Percentiles rank a stretch among this genome's conserved stretches.
Conservation (phyloP, 2,113 vertebrate species). For the Polypterus senegalus region DNA sequence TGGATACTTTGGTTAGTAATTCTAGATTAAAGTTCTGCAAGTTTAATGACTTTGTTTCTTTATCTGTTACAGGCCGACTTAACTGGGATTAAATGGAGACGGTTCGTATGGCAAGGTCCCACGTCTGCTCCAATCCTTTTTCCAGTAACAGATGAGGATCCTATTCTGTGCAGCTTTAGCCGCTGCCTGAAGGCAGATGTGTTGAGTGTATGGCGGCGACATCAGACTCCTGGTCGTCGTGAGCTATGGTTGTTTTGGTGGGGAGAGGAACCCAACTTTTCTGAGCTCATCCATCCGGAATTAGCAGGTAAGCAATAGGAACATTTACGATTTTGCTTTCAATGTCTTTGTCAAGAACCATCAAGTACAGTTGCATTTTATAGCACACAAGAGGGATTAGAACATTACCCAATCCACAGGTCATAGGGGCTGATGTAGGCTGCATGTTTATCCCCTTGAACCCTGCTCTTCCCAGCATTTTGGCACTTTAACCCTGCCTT, state of each 20-base stretch:
- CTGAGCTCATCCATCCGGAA: slow-evolving; percentile 87
- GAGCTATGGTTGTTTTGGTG: slow-evolving; percentile 98
- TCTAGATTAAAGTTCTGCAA: too few species aligned
- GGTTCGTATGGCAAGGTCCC: slow-evolving; percentile 90
- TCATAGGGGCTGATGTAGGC: too few species aligned
- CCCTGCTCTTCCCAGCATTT: too few species aligned
- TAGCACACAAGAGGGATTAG: too few species aligned
- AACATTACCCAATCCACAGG: too few species aligned
- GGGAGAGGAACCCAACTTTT: slow-evolving; percentile 89
- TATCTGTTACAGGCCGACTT: slow-evolving; percentile 69
- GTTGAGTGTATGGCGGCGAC: slow-evolving; percentile 84
- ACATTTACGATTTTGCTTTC: not conserved
- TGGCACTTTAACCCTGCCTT: too few species aligned
- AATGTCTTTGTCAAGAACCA: not conserved
- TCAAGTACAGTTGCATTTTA: too few species aligned
- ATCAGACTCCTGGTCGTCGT: slow-evolving; percentile 80
- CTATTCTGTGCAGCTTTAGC: slow-evolving; percentile 95
- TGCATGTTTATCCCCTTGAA: too few species aligned
- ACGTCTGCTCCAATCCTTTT: slow-evolving; percentile 93
- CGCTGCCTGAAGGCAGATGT: slow-evolving; percentile 91
- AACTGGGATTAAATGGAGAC: slow-evolving; percentile 97
- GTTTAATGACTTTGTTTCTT: not conserved
- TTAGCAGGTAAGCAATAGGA: slow-evolving; percentile 62
- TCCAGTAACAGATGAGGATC: slow-evolving; percentile 92
- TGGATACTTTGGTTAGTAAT: too few species aligned